Evolutionary conservation across 2,888 invertebrate genomes (phyloP).

Genomic region (Drosophila paucipuncta): DNA sequence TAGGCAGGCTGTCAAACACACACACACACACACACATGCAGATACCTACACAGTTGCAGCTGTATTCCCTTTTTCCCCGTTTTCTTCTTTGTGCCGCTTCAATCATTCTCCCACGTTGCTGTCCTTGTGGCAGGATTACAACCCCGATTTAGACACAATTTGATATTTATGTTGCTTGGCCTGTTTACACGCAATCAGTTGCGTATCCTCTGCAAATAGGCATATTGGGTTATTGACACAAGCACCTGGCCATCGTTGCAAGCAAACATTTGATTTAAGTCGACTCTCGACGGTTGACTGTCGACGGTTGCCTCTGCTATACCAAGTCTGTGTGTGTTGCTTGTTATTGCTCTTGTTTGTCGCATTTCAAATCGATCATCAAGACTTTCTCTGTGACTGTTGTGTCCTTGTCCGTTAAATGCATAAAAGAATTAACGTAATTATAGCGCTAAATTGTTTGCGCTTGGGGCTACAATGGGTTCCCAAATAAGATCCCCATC

Average conservation of each 20-base stretch:
- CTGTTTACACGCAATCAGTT: conserved; percentile 48
- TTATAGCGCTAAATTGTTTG: conserved; percentile 33
- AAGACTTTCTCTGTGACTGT: conserved; percentile 3
- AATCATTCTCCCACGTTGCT: conserved; percentile 67
- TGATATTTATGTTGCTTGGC: conserved; percentile 47
- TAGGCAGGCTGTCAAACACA: conserved; percentile 8
- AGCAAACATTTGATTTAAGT: conserved; percentile 54
- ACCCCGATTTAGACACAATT: conserved; percentile 62
- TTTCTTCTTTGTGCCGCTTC: conserved; percentile 18
- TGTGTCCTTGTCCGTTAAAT: not conserved
- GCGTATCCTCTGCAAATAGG: conserved; percentile 55
- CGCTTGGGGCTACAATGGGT: conserved; percentile 18
- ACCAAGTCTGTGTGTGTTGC: not conserved
- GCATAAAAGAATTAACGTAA: conserved; percentile 46
- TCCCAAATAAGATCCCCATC: conserved; percentile 15
- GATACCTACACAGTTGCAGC: conserved; percentile 16
- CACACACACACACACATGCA: conserved; percentile 6
- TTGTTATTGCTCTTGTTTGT: conserved; percentile 32
- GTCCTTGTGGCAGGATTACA: conserved; percentile 57
- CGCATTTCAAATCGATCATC: conserved; percentile 30
- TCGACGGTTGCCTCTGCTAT: not conserved
- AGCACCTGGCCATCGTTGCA: conserved; percentile 69
- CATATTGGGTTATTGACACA: conserved; percentile 59
- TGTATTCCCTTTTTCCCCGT: not conserved
- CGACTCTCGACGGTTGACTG: too few species aligned